A percentile compares a stretch with the other conserved stretches of the same genome.
These are phyloP conservation scores for Ylistrum balloti DNA, from an alignment of 1,140 invertebrate genomes.

Conservation along the genomic window DNA sequence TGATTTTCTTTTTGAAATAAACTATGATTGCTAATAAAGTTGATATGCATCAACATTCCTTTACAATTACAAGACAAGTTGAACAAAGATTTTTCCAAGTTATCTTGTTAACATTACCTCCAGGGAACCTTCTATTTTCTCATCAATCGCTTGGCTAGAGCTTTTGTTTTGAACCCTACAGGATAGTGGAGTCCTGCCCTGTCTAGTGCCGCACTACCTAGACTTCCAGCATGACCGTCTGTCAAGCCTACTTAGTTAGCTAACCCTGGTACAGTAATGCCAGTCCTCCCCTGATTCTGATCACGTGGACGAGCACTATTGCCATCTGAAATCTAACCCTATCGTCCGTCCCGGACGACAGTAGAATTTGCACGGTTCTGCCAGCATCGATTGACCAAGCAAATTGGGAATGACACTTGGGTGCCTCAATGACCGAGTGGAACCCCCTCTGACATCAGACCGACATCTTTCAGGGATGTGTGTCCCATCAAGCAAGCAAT, in stretches of 20 bases:
- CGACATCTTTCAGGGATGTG: slow-evolving; percentile 37
- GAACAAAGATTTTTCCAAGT: neutral
- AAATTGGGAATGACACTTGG: slow-evolving; percentile 38
- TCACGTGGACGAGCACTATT: slow-evolving; percentile 20
- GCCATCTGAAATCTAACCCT: slow-evolving; percentile 7
- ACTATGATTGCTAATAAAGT: neutral
- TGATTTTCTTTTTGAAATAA: neutral
- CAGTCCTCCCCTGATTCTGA: slow-evolving; percentile 35
- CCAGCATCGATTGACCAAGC: slow-evolving; percentile 31
- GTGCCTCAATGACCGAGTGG: slow-evolving; percentile 2
- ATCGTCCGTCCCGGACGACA: neutral
- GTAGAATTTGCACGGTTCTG: slow-evolving; percentile 16
- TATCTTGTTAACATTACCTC: slow-evolving; percentile 35
- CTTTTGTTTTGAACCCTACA: slow-evolving; percentile 29
- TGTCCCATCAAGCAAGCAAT: slow-evolving; percentile 37
- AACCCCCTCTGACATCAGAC: slow-evolving; percentile 37
- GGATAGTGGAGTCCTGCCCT: neutral
- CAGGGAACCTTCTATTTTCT: slow-evolving; percentile 20
- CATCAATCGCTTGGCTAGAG: neutral
- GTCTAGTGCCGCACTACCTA: slow-evolving; percentile 37
- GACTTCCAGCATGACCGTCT: slow-evolving; percentile 6
- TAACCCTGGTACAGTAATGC: slow-evolving; percentile 11
- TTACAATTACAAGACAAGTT: neutral
- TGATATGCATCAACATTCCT: slow-evolving; percentile 9
- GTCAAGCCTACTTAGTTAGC: slow-evolving; percentile 8